A percentile compares a stretch with the other conserved stretches of the same genome.
Evolutionary conservation across 2,888 invertebrate genomes (phyloP).

Genomic region (Drosophila mercatorum): DNA sequence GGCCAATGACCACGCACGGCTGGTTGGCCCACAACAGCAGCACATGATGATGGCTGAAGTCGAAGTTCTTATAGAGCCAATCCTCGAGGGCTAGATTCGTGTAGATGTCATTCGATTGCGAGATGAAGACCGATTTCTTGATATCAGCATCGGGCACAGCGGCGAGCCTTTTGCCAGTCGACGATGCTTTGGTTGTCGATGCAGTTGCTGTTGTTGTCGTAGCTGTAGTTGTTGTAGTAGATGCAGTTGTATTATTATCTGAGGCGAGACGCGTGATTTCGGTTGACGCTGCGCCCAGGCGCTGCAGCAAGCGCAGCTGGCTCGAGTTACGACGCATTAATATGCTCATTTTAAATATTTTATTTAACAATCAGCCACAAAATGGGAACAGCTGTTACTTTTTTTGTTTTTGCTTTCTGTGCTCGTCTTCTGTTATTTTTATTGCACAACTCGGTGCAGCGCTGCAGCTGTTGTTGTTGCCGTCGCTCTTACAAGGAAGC

Average conservation of each 20-base stretch:
- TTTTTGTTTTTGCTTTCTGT: not conserved
- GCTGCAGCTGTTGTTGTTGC: conserved; percentile 13
- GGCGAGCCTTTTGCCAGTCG: conserved; percentile 18
- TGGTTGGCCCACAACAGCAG: conserved; percentile 96
- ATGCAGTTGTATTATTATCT: conserved; percentile 45
- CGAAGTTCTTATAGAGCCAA: conserved; percentile 95
- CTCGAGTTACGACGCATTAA: conserved; percentile 71
- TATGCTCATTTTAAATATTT: conserved; percentile 53
- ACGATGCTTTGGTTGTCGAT: conserved; percentile 65
- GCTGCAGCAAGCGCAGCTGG: conserved; percentile 67
- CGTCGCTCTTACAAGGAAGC: conserved; percentile 44
- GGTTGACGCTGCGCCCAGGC: conserved; percentile 47
- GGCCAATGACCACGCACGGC: conserved; percentile 97
- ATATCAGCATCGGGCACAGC: conserved; percentile 85
- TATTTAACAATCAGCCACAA: conserved; percentile 17
- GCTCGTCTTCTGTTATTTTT: conserved; percentile 7
- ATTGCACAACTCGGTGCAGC: conserved; percentile 50
- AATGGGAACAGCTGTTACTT: conserved; percentile 33
- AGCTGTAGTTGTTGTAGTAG: conserved; percentile 47
- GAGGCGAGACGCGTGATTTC: conserved; percentile 60
- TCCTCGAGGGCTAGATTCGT: conserved; percentile 98
- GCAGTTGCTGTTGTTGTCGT: not conserved
- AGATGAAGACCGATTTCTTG: conserved; percentile 95
- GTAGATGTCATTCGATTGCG: conserved; percentile 95
- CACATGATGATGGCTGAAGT: conserved; percentile 92